Conservation (phyloP, 1,140 invertebrate species). For the Meloidogyne floridensis region DNA sequence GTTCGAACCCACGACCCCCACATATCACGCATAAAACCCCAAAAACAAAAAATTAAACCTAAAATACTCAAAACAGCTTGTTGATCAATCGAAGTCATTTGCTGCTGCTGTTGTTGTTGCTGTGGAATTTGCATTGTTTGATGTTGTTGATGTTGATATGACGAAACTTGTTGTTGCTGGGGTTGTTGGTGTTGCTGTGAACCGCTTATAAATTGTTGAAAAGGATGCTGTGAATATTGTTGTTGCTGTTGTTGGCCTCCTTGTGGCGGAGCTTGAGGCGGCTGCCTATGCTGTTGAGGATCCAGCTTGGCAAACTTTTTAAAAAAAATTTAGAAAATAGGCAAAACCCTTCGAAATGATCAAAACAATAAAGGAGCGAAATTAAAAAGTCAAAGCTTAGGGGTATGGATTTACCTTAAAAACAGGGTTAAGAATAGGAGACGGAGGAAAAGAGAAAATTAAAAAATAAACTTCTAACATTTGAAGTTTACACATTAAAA, state of each 20-base stretch:
- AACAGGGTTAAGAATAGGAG: no score
- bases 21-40: no score
- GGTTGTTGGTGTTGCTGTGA: neutral
- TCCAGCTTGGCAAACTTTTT: constrained; percentile 20
- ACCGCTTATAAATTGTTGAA: no score
- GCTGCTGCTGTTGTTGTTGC: constrained; percentile 19
- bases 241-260: constrained; percentile 22
- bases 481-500: no score
- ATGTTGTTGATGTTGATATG: neutral
- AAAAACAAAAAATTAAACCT: constrained; percentile 6
- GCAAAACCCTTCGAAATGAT: no score
- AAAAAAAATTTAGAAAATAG: neutral
- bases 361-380: no score
- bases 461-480: no score
- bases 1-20: no score
- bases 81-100: constrained; percentile 40
- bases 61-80: constrained; percentile 41
- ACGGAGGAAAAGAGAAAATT: no score
- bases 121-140: constrained; percentile 5
- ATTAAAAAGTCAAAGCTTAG: no score
- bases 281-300: constrained; percentile 25
- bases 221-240: neutral
- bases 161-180: constrained; percentile 16
- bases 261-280: constrained; percentile 20
- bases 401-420: neutral